A percentile compares a stretch with the other conserved stretches of the same genome.
Conservation (phyloP, 2,888 invertebrate genomes). For the Acronicta aceris region DNA sequence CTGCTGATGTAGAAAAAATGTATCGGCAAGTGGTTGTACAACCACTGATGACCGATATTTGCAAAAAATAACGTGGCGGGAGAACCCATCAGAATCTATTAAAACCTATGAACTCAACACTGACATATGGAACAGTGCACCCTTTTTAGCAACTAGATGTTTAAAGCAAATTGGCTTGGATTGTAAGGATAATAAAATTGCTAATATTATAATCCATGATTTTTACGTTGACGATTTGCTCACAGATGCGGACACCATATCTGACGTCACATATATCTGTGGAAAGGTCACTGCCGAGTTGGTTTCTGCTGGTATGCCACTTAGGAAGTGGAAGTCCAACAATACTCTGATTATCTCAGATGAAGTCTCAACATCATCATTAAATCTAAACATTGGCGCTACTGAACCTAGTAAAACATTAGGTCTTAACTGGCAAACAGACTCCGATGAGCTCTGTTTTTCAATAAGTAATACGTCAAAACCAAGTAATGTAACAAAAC, state of each 20-base stretch:
- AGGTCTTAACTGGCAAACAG: no score
- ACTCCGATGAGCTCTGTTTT: no score
- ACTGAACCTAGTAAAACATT: no score
- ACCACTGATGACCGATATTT: constrained; percentile 4
- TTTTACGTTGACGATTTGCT: constrained; percentile 57
- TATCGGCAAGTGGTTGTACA: constrained; percentile 4
- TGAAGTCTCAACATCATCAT: no score
- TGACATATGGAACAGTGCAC: constrained; percentile 1
- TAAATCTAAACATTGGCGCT: no score
- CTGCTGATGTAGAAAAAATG: constrained; percentile 7
- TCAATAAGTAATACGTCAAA: no score
- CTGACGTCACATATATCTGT: neutral
- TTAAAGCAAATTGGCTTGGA: constrained; percentile 49
- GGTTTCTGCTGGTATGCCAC: no score
- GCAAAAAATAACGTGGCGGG: neutral
- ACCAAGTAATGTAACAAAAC: no score
- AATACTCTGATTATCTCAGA: no score
- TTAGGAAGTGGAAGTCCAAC: no score
- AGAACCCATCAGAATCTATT: neutral
- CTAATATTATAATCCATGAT: constrained; percentile 48
- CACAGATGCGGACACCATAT: constrained; percentile 10
- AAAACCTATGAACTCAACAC: neutral
- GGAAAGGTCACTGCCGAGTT: constrained; percentile 4
- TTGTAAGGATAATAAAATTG: constrained; percentile 28
- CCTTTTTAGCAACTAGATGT: constrained; percentile 47